Base-by-base conservation (phyloP, 2,888 invertebrate species). In the Lasioglossum leucozonium region DNA sequence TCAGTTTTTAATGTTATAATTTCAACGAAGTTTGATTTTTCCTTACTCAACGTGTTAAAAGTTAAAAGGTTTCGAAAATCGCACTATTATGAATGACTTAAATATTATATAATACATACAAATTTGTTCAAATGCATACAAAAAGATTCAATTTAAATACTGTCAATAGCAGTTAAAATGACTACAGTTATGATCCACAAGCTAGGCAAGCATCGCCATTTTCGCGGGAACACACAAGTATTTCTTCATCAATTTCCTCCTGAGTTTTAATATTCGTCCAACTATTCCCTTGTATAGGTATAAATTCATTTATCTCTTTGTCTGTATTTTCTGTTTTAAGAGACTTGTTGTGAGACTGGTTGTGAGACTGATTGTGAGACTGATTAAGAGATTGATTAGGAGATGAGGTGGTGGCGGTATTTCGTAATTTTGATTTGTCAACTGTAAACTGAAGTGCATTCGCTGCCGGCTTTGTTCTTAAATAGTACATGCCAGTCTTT, bases 401-500 rank as follows among this genome's bases (percentile, higher is more conserved):
- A 89, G 92, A 90, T 18, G 78, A 71, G 42, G 62, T 90, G 82
- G 2, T 87, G 18, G 2, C 86, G 18, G 72, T 44, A 77, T 91
- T 93, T 82, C 86, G 94, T 40, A 97, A 94, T 92, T 96, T 97
- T 0, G 96, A 95, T 94, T 99, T 99, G 95, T 99, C 99, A 0
- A 99, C 99, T 0, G 99, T 99, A 95, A 99, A 99, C 94, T 99
- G 99, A 91, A 99, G 98, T 8, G 99, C 99, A 95, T 98, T 97
- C 2, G 98, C 99, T 0, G 99, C 99, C 10, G 99, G 98, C 94
- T 99, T 99, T 0, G 99, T 99, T 75, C 99, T 96, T 88, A 99
- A 96, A 95, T 99, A 99, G 95, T 99, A 99, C 99, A 99, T 99
- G 76, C 99, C 99, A 1, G 99, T 99, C 95, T 99, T 99, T 82